phyloP scores from a whole-genome alignment of 1,140 invertebrate genomes.

The Cydia splendana region DNA sequence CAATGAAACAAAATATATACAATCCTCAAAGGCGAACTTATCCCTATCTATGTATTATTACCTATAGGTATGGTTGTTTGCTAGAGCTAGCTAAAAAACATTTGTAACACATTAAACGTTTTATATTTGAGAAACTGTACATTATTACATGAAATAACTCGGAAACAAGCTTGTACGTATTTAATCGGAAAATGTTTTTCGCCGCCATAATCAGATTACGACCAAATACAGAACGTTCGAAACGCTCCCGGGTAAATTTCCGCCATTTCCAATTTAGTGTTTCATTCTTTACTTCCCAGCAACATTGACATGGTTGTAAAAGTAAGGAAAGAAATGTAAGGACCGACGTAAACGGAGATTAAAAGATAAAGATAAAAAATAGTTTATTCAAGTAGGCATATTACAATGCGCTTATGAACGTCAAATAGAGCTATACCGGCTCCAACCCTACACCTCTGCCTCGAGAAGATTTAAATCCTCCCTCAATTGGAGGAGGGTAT shows the following conservation, averaged over 20 bases:
- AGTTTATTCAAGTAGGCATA: too few relatives aligned
- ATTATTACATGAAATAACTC: neutral
- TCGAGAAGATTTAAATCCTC: too few relatives aligned
- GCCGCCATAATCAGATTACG: neutral
- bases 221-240: neutral
- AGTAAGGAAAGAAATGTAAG: neutral
- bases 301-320: constrained; percentile 7
- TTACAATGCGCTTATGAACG: too few relatives aligned
- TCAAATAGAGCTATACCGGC: too few relatives aligned
- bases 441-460: too few relatives aligned
- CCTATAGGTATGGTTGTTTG: too few relatives aligned
- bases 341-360: neutral
- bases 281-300: neutral
- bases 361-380: too few relatives aligned
- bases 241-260: neutral
- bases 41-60: too few relatives aligned
- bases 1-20: too few relatives aligned
- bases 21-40: too few relatives aligned
- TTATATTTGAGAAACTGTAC: neutral
- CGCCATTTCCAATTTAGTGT: neutral
- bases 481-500: too few relatives aligned
- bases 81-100: too few relatives aligned
- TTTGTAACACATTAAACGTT: neutral
- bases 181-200: neutral
- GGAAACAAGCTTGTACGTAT: neutral